Percentiles rank a stretch among this genome's conserved stretches.
Evolutionary conservation across 2,888 invertebrate species (phyloP).

Genomic region (Melikaiella ostensackeni): DNA sequence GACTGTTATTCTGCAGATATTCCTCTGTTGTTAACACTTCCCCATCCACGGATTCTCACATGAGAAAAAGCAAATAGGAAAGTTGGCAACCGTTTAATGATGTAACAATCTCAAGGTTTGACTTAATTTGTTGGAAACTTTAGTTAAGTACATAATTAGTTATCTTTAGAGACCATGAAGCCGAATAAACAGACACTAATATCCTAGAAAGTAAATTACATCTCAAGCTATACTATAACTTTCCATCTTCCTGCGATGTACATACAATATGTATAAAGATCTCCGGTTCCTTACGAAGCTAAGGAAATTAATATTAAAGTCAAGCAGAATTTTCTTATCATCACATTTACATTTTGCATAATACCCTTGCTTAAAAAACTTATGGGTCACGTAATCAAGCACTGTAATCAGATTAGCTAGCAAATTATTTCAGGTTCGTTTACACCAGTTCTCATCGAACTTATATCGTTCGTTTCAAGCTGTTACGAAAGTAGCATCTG

Average conservation of each 20-base stretch:
- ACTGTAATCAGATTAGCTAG: not conserved
- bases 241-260: conserved; percentile 54
- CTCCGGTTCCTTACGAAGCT: not conserved
- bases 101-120: conserved; percentile 60
- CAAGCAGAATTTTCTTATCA: not conserved
- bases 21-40: not conserved
- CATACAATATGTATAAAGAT: conserved; percentile 36
- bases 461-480: conserved; percentile 68
- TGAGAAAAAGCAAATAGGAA: conserved; percentile 41
- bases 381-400: not conserved
- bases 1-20: not conserved
- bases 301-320: not conserved
- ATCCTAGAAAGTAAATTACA: conserved; percentile 70
- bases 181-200: conserved; percentile 66
- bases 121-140: conserved; percentile 69
- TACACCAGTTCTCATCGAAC: not conserved
- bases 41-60: not conserved
- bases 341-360: not conserved
- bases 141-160: conserved; percentile 71
- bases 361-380: not conserved
- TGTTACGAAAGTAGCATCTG: conserved; percentile 71
- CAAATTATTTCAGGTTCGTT: not conserved
- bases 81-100: conserved; percentile 58
- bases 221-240: conserved; percentile 70
- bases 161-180: conserved; percentile 67